Base-by-base conservation (phyloP, 2,113 vertebrate species). In the Oryctolagus cuniculus region DNA sequence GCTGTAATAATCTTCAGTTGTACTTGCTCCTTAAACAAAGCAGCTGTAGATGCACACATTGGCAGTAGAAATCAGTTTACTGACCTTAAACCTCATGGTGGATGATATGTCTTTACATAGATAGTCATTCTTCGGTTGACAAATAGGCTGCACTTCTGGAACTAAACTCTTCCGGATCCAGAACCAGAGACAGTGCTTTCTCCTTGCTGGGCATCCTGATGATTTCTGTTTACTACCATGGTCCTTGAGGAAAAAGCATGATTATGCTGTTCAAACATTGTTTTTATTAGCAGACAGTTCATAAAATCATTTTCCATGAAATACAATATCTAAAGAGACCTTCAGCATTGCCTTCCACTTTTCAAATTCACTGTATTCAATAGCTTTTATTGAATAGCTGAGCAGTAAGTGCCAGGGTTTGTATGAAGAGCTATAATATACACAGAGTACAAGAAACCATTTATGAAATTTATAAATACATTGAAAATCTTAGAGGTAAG, bases 271-370 rank as follows among this genome's bases (percentile, higher is more conserved):
- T 95, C 21, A 83, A 87, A 64, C 25, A 58, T 12, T 16, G 0
- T 74, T 86, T 95, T 67, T 75, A 29, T 94, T 91, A 96, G 27
- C 21, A 73, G 61, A 19, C 69, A 34, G 29, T 72, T 90, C 17
- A 80, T 79, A 63, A 84, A 85, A 69, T 87, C 19, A 58, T 70
- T 93, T 77, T 73, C 27, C 6, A 6, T 85, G 63, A 16, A 73
- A 90, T 92, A 77, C 9, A 51, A 6, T 64, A 51, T 67, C 16
- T 72, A 36, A 63, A 89, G 81, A 67, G 29, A 78, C 53, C 7
- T 49, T 75, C 72, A 91, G 13, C 24, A 38, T 87, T 84, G 8
- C 61, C 73, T 88, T 72, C 31, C 21, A 78, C 22, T 61, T 85
- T 95, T 87, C 21, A 78, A 25, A 87, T 87, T 21, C 34, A 72